These are phyloP conservation scores for Agelastica alni DNA, from an alignment of 2,888 invertebrate genomes.

Conservation along the genomic window DNA sequence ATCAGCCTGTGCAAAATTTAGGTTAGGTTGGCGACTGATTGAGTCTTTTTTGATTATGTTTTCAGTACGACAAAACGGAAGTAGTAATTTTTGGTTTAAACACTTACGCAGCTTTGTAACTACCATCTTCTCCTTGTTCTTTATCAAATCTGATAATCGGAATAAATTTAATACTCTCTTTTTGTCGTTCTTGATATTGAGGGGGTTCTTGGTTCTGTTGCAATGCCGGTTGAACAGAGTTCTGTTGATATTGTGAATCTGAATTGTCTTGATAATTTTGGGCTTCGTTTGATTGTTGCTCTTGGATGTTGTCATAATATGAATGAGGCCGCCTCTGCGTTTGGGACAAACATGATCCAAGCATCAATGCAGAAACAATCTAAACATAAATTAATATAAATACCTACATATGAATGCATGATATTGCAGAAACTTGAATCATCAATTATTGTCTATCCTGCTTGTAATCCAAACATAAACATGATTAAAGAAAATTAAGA, in stretches of 20 bases:
- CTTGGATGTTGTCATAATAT: conserved; percentile 30
- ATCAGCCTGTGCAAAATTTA: not conserved
- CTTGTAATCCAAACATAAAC: too few relatives aligned
- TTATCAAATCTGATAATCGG: conserved; percentile 83
- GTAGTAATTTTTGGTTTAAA: too few relatives aligned
- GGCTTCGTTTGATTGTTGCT: conserved; percentile 33
- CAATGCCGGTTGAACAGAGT: conserved; percentile 24
- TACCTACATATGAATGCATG: too few relatives aligned
- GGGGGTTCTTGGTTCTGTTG: conserved; percentile 43
- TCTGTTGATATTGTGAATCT: conserved; percentile 45
- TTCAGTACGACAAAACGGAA: too few relatives aligned
- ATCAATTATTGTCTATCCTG: too few relatives aligned
- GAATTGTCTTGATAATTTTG: conserved; percentile 17
- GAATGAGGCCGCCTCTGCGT: conserved; percentile 31
- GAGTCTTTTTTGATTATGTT: not conserved
- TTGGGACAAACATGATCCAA: conserved; percentile 34
- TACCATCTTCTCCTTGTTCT: conserved; percentile 81
- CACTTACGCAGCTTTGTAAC: conserved; percentile 77
- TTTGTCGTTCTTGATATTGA: conserved; percentile 37
- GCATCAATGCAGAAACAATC: conserved; percentile 37
- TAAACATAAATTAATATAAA: conserved; percentile 22
- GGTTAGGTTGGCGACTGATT: too few relatives aligned
- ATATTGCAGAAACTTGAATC: too few relatives aligned
- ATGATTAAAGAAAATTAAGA: too few relatives aligned
- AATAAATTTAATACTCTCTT: conserved; percentile 72